Conservation (phyloP, 1,140 invertebrate species). For the Phthorimaea operculella region DNA sequence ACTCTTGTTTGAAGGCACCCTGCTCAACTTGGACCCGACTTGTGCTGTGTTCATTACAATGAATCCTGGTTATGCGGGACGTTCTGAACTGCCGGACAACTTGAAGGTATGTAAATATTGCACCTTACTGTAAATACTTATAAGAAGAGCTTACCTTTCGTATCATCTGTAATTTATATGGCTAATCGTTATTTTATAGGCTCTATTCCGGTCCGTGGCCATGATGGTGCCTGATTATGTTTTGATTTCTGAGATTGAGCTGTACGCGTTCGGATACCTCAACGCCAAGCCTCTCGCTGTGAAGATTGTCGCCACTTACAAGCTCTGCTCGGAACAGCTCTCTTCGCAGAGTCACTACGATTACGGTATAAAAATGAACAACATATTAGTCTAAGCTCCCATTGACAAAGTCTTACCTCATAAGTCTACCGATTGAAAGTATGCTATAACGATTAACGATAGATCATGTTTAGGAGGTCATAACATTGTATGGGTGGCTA, state of each 20-base stretch:
- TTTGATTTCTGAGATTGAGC: slow-evolving; percentile 92
- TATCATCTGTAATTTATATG: too few relatives aligned
- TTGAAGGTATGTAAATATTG: slow-evolving; percentile 74
- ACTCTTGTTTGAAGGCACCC: slow-evolving; percentile 90
- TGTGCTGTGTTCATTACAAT: slow-evolving; percentile 97
- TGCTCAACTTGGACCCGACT: slow-evolving; percentile 86
- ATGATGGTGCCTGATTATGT: slow-evolving; percentile 99
- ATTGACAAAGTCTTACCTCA: too few relatives aligned
- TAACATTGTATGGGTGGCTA: too few relatives aligned
- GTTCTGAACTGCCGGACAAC: slow-evolving; percentile 93
- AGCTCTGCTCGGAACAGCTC: slow-evolving; percentile 93
- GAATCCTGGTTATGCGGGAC: slow-evolving; percentile 94
- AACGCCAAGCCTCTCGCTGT: slow-evolving; percentile 88
- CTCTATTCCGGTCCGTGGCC: slow-evolving; percentile 93
- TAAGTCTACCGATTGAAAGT: too few relatives aligned
- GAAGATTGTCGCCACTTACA: slow-evolving; percentile 95
- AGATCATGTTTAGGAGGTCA: too few relatives aligned
- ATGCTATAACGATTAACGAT: too few relatives aligned
- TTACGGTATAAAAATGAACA: slow-evolving; percentile 85
- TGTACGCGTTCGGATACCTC: slow-evolving; percentile 94
- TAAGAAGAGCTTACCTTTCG: too few relatives aligned
- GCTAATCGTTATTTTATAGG: slow-evolving; percentile 69
- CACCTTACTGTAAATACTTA: too few relatives aligned
- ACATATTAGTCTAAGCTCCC: too few relatives aligned
- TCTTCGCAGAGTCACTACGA: slow-evolving; percentile 97